Conservation (phyloP, 2,888 invertebrate species). For the Melipona bicolor region DNA sequence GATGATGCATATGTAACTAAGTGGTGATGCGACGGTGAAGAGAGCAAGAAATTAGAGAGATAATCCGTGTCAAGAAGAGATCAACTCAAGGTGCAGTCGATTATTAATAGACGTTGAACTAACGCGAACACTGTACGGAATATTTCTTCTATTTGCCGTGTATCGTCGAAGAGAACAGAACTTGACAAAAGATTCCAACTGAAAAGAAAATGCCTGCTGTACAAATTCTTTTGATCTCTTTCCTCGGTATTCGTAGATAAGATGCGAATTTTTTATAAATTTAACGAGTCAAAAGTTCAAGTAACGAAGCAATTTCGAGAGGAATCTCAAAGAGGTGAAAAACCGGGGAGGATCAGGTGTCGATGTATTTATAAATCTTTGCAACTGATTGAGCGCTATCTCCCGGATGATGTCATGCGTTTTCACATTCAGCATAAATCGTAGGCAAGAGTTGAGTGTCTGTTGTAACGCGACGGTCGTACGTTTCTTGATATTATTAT, state of each 20-base stretch:
- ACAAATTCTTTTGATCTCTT: no score
- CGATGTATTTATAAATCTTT: constrained; percentile 40
- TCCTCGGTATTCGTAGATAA: no score
- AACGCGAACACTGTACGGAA: constrained; percentile 12
- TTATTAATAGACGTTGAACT: constrained; percentile 51
- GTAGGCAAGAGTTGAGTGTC: constrained; percentile 43
- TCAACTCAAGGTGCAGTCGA: constrained; percentile 8
- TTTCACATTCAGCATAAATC: constrained; percentile 56
- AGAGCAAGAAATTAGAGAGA: constrained; percentile 53
- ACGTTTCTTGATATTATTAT: constrained; percentile 48
- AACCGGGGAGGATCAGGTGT: neutral
- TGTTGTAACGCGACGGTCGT: constrained; percentile 44
- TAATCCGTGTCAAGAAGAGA: constrained; percentile 38
- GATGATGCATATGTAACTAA: constrained; percentile 2
- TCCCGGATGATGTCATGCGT: constrained; percentile 48
- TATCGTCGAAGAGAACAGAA: neutral
- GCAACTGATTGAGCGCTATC: constrained; percentile 53
- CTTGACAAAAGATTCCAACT: neutral
- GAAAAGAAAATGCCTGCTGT: no score
- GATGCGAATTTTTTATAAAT: no score
- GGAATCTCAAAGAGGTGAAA: neutral
- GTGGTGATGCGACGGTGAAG: constrained; percentile 45
- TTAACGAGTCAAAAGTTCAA: neutral
- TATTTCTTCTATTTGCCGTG: constrained; percentile 13
- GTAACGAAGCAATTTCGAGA: neutral